Evolutionary conservation across 1,140 invertebrate species (phyloP).

Genomic region (Dendroctonus ponderosae): DNA sequence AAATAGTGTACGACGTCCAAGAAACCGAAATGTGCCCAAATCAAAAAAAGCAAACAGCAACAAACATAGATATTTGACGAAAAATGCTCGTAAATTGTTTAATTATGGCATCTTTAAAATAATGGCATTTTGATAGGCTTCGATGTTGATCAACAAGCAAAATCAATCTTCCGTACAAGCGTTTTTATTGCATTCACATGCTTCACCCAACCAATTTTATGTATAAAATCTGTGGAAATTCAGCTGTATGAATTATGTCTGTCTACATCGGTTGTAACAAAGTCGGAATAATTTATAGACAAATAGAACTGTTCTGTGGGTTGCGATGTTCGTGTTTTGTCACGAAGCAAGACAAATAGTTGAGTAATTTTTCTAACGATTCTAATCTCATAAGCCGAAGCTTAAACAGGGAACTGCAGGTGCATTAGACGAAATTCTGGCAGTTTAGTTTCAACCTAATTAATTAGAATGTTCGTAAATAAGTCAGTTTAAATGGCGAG

Average conservation of each 20-base stretch:
- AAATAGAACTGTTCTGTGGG: conserved; percentile 1
- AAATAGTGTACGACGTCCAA: too few relatives aligned
- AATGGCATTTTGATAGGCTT: not conserved
- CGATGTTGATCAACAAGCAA: not conserved
- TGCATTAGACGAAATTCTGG: too few relatives aligned
- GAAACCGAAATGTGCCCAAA: too few relatives aligned
- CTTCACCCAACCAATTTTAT: too few relatives aligned
- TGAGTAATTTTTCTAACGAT: not conserved
- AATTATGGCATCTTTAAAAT: too few relatives aligned
- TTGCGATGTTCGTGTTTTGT: not conserved
- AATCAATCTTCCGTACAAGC: not conserved
- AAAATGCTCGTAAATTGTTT: too few relatives aligned
- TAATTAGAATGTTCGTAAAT: too few relatives aligned
- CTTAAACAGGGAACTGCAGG: too few relatives aligned
- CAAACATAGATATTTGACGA: too few relatives aligned
- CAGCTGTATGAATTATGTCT: not conserved
- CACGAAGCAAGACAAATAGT: not conserved
- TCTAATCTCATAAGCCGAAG: not conserved
- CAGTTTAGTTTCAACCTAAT: not conserved
- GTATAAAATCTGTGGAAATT: too few relatives aligned
- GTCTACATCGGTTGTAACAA: not conserved
- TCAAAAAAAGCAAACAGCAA: too few relatives aligned
- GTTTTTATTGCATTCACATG: not conserved
- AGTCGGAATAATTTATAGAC: conserved; percentile 3
- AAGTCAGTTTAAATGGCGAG: too few relatives aligned